phyloP scores from a whole-genome alignment of 1,140 invertebrate species.

The Matsumurasca onukii region DNA sequence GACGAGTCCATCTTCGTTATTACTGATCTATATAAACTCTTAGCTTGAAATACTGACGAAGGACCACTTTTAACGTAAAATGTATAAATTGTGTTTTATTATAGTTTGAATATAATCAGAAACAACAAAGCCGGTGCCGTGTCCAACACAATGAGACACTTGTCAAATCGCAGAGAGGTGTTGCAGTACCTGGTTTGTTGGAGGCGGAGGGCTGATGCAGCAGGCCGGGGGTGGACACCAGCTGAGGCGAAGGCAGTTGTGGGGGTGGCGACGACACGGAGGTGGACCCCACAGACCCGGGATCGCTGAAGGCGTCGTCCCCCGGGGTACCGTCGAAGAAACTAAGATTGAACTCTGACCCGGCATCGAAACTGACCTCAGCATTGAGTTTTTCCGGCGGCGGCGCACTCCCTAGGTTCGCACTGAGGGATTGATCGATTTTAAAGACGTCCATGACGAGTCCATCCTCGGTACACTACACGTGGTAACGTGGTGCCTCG shows the following conservation, averaged over 20 bases:
- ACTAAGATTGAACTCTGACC: constrained; percentile 73
- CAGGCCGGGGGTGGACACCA: constrained; percentile 21
- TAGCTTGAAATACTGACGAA: no score
- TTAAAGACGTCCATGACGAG: constrained; percentile 61
- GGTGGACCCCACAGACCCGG: constrained; percentile 62
- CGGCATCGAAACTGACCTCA: constrained; percentile 70
- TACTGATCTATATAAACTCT: no score
- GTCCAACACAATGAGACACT: no score
- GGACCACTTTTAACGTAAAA: no score
- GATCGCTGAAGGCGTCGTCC: constrained; percentile 65
- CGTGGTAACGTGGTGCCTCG: constrained; percentile 10
- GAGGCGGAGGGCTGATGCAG: constrained; percentile 32
- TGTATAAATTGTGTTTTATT: no score
- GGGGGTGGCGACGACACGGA: constrained; percentile 56
- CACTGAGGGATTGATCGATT: constrained; percentile 60
- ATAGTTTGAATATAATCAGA: no score
- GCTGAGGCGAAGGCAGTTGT: constrained; percentile 40
- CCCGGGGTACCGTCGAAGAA: constrained; percentile 73
- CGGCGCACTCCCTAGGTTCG: constrained; percentile 57
- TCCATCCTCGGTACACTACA: constrained; percentile 39
- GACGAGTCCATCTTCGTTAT: no score
- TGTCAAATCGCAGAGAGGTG: no score
- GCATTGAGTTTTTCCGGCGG: constrained; percentile 56
- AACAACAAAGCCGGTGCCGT: no score
- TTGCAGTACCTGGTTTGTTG: constrained; percentile 37